Evolutionary conservation across 2,113 vertebrate species (phyloP).

Genomic region (Onychorhynchus coronatus): DNA sequence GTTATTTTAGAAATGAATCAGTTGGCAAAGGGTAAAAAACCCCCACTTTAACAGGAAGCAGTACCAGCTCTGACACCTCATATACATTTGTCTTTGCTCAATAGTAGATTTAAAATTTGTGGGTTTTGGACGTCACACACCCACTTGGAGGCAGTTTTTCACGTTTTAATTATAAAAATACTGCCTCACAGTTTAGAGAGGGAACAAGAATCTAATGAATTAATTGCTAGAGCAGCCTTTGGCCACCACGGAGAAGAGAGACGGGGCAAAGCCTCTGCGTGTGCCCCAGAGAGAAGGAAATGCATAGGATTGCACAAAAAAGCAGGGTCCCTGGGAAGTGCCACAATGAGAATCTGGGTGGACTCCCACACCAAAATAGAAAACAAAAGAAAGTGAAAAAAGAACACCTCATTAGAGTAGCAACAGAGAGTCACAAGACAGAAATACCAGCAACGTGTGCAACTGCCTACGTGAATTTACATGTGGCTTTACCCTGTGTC

Average conservation of each 20-base stretch:
- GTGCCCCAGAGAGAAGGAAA: background rate
- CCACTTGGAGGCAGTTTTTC: background rate
- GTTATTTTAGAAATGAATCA: conserved; percentile 22
- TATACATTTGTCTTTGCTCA: background rate
- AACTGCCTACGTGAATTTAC: background rate
- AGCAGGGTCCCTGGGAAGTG: background rate
- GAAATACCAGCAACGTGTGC: background rate
- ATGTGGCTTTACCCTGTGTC: background rate
- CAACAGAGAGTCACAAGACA: background rate
- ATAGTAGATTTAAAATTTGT: background rate
- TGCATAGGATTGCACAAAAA: fast-evolving
- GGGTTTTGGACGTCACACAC: background rate
- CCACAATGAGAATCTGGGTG: background rate
- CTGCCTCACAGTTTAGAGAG: background rate
- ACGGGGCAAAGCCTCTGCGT: fast-evolving
- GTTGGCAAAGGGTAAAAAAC: background rate
- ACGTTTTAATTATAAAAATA: background rate
- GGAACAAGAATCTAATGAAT: background rate
- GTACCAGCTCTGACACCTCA: background rate
- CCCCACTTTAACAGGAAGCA: background rate
- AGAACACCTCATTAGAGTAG: background rate
- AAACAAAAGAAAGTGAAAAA: background rate
- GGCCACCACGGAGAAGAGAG: background rate
- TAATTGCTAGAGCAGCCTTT: background rate
- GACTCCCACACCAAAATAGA: background rate